phyloP scores from a whole-genome alignment of 1,140 invertebrate species.

The Mesaphorura yosii region DNA sequence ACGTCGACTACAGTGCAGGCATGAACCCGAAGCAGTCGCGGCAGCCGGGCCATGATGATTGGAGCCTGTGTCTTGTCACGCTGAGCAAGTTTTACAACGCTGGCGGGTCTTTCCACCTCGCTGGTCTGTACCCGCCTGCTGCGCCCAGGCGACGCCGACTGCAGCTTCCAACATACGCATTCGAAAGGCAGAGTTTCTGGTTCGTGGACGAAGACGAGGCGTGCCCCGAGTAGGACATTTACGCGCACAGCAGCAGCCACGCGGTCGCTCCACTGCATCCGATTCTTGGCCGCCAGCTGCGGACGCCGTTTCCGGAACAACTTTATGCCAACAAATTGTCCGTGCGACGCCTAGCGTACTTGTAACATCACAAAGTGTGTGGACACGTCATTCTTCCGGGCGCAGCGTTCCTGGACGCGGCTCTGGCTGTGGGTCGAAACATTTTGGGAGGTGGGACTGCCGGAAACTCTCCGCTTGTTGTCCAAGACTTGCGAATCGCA shows the following conservation, averaged over 20 bases:
- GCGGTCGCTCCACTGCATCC: not conserved
- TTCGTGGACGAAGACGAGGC: not conserved
- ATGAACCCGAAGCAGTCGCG: not conserved
- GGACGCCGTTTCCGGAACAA: not conserved
- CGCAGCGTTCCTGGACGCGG: constrained; percentile 2
- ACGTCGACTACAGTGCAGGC: not conserved
- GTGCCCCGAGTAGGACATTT: not conserved
- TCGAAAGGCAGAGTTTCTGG: not conserved
- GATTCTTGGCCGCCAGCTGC: not conserved
- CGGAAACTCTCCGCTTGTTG: not conserved
- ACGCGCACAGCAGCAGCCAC: too few relatives aligned
- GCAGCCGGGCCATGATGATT: too few relatives aligned
- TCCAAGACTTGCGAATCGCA: constrained; percentile 17
- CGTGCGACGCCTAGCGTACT: not conserved
- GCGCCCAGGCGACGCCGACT: not conserved
- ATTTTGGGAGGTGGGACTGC: not conserved
- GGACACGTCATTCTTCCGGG: constrained; percentile 14
- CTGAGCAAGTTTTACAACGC: not conserved
- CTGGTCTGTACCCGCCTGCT: not conserved
- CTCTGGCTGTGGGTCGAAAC: constrained; percentile 4
- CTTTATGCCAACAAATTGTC: not conserved
- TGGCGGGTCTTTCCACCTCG: not conserved
- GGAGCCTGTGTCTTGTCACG: not conserved
- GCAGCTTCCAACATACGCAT: not conserved
- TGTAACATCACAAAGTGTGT: constrained; percentile 15